Conservation (phyloP, 2,888 invertebrate species). For the Pandemis corylana region DNA sequence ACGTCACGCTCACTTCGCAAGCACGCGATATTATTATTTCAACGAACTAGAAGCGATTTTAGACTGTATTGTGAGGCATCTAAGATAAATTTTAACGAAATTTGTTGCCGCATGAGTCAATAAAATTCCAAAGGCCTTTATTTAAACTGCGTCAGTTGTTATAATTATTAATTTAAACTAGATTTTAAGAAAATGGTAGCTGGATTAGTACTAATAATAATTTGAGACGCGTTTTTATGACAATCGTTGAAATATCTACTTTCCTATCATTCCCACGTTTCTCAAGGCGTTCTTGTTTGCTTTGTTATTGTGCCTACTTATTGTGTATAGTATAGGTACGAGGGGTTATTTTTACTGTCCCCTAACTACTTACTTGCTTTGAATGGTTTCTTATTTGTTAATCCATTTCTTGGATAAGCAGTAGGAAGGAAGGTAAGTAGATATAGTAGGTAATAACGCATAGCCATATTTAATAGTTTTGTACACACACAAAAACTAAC, state of each 20-base stretch:
- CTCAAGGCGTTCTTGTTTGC: conserved; percentile 3
- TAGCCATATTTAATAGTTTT: not conserved
- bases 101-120: conserved; percentile 27
- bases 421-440: too few relatives aligned
- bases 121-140: conserved; percentile 33
- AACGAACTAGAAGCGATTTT: conserved; percentile 7
- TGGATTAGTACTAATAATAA: not conserved
- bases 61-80: not conserved
- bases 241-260: not conserved
- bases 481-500: not conserved
- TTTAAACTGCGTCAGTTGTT: conserved; percentile 32
- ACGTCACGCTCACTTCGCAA: conserved; percentile 24
- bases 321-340: not conserved
- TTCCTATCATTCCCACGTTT: conserved; percentile 27
- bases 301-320: conserved; percentile 8
- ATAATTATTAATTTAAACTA: not conserved
- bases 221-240: not conserved
- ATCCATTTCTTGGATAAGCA: not conserved
- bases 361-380: conserved; percentile 25
- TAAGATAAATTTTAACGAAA: not conserved
- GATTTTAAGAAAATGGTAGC: not conserved
- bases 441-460: too few relatives aligned
- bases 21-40: conserved; percentile 20
- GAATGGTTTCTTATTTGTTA: conserved; percentile 11
- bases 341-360: conserved; percentile 3